A percentile compares a stretch with the other conserved stretches of the same genome.
phyloP scores from a whole-genome alignment of 2,113 vertebrate genomes.

The Corynorhinus townsendii region DNA sequence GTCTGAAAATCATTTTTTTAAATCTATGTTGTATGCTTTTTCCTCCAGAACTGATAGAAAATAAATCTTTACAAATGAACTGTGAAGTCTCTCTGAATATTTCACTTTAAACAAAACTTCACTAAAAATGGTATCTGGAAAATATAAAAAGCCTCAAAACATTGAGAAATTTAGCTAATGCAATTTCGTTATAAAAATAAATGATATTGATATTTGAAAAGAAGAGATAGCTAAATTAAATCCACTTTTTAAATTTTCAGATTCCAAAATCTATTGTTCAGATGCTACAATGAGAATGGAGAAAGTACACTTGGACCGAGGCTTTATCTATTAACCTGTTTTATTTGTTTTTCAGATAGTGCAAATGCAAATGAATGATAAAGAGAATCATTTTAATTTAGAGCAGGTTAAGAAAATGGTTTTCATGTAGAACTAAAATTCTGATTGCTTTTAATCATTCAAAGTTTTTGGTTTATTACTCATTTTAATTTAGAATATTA shows the following conservation, averaged over 20 bases:
- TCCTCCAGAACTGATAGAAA: not conserved
- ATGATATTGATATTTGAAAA: not conserved
- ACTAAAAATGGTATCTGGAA: slow-evolving; percentile 31
- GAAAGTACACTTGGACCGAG: not conserved
- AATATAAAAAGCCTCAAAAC: not conserved
- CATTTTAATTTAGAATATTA: slow-evolving; percentile 48
- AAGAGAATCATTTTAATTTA: slow-evolving; percentile 29
- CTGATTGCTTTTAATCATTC: slow-evolving; percentile 49
- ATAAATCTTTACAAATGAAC: not conserved
- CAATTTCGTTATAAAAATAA: slow-evolving; percentile 57
- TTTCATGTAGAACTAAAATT: slow-evolving; percentile 67
- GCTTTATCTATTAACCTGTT: slow-evolving; percentile 12
- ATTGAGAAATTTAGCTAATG: not conserved
- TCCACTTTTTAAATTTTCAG: slow-evolving; percentile 41
- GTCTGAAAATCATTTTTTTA: not conserved
- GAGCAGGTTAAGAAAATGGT: slow-evolving; percentile 41
- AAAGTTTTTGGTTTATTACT: slow-evolving; percentile 46
- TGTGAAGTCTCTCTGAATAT: not conserved
- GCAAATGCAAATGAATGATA: slow-evolving; percentile 52
- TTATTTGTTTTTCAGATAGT: slow-evolving; percentile 50
- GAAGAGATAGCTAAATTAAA: slow-evolving; percentile 46
- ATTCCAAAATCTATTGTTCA: not conserved
- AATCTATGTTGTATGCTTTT: not conserved
- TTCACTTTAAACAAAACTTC: not conserved
- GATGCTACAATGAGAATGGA: not conserved